phyloP scores from a whole-genome alignment of 2,888 invertebrate genomes.

The Leptopilina myrica region DNA sequence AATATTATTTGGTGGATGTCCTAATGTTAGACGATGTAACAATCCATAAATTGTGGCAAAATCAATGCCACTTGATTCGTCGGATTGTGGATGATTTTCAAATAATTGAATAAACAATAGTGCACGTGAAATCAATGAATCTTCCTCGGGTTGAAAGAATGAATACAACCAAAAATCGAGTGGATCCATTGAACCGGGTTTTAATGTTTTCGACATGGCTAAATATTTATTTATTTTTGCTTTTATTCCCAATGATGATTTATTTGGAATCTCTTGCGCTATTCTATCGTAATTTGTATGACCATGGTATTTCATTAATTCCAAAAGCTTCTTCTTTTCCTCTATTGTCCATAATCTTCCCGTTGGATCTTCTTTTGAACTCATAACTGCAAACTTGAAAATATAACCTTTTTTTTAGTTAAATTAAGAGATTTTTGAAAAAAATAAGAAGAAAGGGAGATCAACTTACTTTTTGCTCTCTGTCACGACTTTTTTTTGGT shows the following conservation, averaged over 20 bases:
- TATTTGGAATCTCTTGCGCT: constrained; percentile 2
- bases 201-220: background rate
- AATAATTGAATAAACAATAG: constrained; percentile 18
- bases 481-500: no score
- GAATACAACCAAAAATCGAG: constrained; percentile 36
- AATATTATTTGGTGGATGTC: constrained; percentile 14
- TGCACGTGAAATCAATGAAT: constrained; percentile 10
- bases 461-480: no score
- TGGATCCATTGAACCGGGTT: background rate
- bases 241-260: background rate
- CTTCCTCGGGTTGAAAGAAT: background rate
- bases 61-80: constrained; percentile 11
- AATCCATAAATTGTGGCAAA: constrained; percentile 11
- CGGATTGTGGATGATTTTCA: background rate
- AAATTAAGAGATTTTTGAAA: no score
- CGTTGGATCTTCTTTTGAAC: no score
- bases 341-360: background rate
- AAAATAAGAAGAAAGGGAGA: no score
- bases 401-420: no score
- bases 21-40: background rate
- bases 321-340: constrained; percentile 4
- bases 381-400: no score
- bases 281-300: constrained; percentile 25
- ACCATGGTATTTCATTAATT: constrained; percentile 4
- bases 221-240: constrained; percentile 5